A percentile compares a stretch with the other conserved stretches of the same genome.
phyloP scores from a whole-genome alignment of 2,797 vertebrate genomes.

The Trachurus trachurus region DNA sequence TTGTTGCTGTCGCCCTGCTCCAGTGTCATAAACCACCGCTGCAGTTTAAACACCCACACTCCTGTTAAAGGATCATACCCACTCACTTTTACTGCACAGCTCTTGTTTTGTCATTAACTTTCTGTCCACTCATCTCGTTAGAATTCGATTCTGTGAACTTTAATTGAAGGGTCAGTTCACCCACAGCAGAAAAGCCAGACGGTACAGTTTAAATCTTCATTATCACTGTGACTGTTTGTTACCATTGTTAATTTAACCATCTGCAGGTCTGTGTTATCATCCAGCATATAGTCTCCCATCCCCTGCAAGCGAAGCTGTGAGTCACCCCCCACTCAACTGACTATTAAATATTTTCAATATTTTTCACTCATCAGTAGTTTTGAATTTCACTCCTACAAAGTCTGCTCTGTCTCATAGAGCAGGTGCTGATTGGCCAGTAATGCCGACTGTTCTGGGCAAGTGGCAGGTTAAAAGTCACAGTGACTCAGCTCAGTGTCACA shows the following conservation, averaged over 20 bases:
- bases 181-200: too few species aligned
- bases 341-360: neutral
- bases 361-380: neutral
- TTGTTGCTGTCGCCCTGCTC: neutral
- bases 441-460: neutral
- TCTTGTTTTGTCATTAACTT: conserved; percentile 11
- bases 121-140: neutral
- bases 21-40: conserved; percentile 9
- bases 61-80: conserved; percentile 1
- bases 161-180: neutral
- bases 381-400: neutral
- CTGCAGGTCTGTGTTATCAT: too few species aligned
- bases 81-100: neutral
- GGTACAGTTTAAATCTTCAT: too few species aligned
- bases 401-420: neutral
- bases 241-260: too few species aligned
- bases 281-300: too few species aligned
- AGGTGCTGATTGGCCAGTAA: neutral
- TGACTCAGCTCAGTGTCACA: neutral
- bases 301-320: too few species aligned
- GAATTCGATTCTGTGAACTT: neutral
- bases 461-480: neutral
- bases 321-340: too few species aligned
- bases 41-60: conserved; percentile 3
- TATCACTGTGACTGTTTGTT: too few species aligned